Base-by-base conservation (phyloP, 2,888 invertebrate genomes). In the Labia minor region DNA sequence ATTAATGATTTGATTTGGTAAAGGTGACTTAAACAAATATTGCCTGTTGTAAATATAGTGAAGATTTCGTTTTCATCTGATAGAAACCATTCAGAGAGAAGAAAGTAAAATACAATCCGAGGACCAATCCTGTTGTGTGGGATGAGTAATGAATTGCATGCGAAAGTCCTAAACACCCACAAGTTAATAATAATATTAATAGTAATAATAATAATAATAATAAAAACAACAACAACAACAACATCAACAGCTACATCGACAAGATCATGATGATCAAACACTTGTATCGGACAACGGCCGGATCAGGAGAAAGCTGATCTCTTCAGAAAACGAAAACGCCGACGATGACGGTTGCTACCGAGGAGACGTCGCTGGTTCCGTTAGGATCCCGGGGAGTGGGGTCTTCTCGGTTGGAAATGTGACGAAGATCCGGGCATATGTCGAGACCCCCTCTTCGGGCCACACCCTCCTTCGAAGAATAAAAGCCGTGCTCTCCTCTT, bases 401-500 rank as follows among this genome's bases (percentile, higher is more conserved):
- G 49, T 11, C 16, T 16, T 49, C 49, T 16, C 16, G 49, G 14
- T 16, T 49, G 49, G 49, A 49, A 49, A 49, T 49, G 49, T 49
- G 49, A 49, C 49, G 49, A 49, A 49, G 49, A 49, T 49, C 49
- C 49, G 49, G 49, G 49, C 49, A 49, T 16, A 49, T 49, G 49
- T 49, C n/a, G 49, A 49, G 49, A 49, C 49, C 49, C 49, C 49
- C 49, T 16, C 49, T 49, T 49, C 49, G 8, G 26, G 49, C 49
- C 49, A 49, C 49, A 49, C 49, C 49, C 49, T 49, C 49, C 49
- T 2, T 49, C 49, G 49, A 16, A 14, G 16, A 49, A 49, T 49
- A 49, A 49, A 49, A 49, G 49, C 49, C 49, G 49, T 49, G 49
- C 49, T 49, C 49, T 49, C 49, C 49, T 49, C 49, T 49, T 49